phyloP scores from a whole-genome alignment of 2,113 vertebrate genomes.

The Probosciger aterrimus region DNA sequence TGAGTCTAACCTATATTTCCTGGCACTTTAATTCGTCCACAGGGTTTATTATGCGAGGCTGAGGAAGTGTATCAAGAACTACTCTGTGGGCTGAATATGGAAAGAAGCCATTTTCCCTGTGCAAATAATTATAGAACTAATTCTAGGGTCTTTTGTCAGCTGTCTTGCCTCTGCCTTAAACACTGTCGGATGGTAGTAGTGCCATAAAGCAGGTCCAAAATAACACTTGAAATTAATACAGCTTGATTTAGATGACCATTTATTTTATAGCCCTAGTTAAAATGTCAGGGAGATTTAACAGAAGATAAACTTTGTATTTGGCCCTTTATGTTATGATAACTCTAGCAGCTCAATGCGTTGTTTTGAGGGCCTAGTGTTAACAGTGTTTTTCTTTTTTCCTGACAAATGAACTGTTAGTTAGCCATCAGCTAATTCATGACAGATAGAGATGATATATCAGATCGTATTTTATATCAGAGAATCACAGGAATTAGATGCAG shows the following conservation, averaged over 20 bases:
- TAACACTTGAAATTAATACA: constrained; percentile 52
- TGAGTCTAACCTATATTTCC: constrained; percentile 3
- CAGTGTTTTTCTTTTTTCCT: neutral
- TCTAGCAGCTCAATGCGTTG: neutral
- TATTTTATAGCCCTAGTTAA: constrained; percentile 41
- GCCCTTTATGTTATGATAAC: neutral
- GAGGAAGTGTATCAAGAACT: constrained; percentile 21
- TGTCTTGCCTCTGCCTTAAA: neutral
- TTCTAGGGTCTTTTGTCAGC: constrained; percentile 28
- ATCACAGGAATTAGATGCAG: neutral
- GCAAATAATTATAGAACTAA: constrained; percentile 51
- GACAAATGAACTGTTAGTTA: neutral
- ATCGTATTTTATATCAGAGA: neutral
- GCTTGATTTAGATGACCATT: constrained; percentile 49
- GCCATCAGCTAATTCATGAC: neutral
- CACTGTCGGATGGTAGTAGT: neutral
- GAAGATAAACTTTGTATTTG: constrained; percentile 45
- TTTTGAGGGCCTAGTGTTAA: neutral
- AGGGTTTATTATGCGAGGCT: neutral
- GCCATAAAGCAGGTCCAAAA: constrained; percentile 22
- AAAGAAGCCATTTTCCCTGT: constrained; percentile 9
- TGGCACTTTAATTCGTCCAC: constrained; percentile 20
- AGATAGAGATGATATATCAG: neutral
- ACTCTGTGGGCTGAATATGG: neutral
- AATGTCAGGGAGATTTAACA: constrained; percentile 42